Evolutionary conservation across 2,797 vertebrate genomes (phyloP), one percentile per base, ranked within the genome.

Genomic region (Sebastes miniatus): DNA sequence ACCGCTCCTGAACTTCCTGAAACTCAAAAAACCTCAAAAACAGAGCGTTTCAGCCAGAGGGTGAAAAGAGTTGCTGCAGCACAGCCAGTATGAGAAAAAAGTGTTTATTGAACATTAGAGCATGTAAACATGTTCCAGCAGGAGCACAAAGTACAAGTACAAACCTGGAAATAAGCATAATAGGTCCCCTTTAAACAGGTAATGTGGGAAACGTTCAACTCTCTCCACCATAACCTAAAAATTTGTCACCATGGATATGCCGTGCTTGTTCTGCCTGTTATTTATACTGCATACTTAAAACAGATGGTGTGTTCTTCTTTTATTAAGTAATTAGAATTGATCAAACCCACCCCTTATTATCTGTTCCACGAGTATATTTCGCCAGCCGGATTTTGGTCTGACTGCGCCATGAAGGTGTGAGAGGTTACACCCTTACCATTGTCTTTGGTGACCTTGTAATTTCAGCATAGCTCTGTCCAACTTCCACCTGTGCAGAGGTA

Each of bases 361-460:
- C 34, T 65, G 34, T 25, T 14, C 1, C 1, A 54, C 6, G 5
- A 0, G 2, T 25, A 31, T 0, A 11, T 18, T 34, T 18, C 0
- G 1, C 22, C 24, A 70, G 16, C 68, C 1, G n/a, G 31, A 54
- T 32, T 14, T 32, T 31, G 66, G 6, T 50, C 5, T 2, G 27
- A 18, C 3, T 39, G 24, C 18, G 11, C 18, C 24, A 2, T 29
- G 11, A 71, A 4, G 16, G 3, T n/a, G 56, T 10, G 4, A 71
- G 16, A 71, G 31, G 32, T 70, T 36, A 36, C 68, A 25, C 14
- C 32, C n/a, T 56, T 8, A 56, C 24, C 2, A 12, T 36, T 56
- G 22, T 25, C 8, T 69, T 57, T 39, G 54, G 13, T 24, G 50
- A 34, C 47, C 11, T 54, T 5, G n/a, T 69, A 3, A 56, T 22